Evolutionary conservation across 2,113 vertebrate species (phyloP).

Genomic region (Danionella cerebrum): DNA sequence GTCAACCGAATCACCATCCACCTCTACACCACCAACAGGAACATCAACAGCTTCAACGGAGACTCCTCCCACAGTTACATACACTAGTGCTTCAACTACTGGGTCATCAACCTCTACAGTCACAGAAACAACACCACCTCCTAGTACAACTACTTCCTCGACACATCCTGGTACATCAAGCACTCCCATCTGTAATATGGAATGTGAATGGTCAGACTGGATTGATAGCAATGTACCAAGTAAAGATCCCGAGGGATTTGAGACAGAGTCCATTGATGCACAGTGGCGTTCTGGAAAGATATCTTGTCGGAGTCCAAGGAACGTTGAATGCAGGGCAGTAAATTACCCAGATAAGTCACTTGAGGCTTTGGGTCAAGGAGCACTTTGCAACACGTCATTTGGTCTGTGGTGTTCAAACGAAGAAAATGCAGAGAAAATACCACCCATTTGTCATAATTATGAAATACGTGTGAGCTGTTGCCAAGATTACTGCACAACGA

Average conservation of each 20-base stretch:
- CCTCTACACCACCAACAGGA: neutral
- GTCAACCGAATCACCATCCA: neutral
- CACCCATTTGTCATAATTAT: neutral
- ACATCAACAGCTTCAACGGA: neutral
- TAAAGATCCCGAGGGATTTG: neutral
- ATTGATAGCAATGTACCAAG: neutral
- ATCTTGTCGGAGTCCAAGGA: neutral
- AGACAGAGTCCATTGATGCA: neutral
- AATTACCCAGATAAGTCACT: neutral
- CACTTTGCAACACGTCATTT: neutral
- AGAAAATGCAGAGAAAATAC: neutral
- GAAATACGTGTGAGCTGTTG: neutral
- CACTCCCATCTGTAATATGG: accelerated
- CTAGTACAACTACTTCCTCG: neutral
- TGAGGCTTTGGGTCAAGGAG: neutral
- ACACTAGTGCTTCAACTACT: neutral
- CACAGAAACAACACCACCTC: neutral
- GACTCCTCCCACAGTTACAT: neutral
- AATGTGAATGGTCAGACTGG: neutral
- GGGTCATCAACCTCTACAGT: neutral
- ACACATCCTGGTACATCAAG: neutral
- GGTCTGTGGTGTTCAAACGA: neutral
- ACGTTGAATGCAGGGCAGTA: neutral
- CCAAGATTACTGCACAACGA: neutral
- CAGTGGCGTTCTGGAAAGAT: neutral